Evolutionary conservation across 2,113 vertebrate genomes (phyloP).

Genomic region (Scalopus aquaticus): DNA sequence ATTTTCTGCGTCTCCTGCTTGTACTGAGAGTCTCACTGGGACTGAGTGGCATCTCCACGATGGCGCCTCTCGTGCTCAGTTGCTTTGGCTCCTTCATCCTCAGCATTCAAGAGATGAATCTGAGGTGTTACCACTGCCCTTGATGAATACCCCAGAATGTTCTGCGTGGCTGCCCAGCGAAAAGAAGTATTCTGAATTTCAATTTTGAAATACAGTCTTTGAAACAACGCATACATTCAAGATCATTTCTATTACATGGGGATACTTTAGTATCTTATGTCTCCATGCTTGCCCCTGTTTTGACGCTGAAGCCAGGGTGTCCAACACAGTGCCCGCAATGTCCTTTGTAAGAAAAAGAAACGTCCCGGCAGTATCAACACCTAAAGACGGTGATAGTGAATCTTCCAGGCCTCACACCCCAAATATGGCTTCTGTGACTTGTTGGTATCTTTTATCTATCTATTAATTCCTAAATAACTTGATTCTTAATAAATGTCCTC

Average conservation of each 20-base stretch:
- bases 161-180: neutral
- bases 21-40: slow-evolving; percentile 69
- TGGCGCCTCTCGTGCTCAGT: slow-evolving; percentile 53
- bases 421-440: neutral
- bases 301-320: neutral
- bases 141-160: neutral
- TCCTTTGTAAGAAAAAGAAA: slow-evolving; percentile 6
- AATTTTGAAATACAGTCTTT: slow-evolving; percentile 58
- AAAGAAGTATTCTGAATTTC: neutral
- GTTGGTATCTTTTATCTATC: neutral
- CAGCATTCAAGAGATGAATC: slow-evolving; percentile 6
- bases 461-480: neutral
- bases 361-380: neutral
- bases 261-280: neutral
- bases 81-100: neutral
- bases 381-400: neutral
- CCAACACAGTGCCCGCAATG: neutral
- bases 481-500: neutral
- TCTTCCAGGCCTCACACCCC: neutral
- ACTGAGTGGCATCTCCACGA: neutral
- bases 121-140: neutral
- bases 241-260: neutral
- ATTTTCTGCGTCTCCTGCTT: slow-evolving; percentile 83
- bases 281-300: neutral
- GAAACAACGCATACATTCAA: neutral